Evolutionary conservation across 2,888 invertebrate species (phyloP).

Genomic region (Eilema sororculum): DNA sequence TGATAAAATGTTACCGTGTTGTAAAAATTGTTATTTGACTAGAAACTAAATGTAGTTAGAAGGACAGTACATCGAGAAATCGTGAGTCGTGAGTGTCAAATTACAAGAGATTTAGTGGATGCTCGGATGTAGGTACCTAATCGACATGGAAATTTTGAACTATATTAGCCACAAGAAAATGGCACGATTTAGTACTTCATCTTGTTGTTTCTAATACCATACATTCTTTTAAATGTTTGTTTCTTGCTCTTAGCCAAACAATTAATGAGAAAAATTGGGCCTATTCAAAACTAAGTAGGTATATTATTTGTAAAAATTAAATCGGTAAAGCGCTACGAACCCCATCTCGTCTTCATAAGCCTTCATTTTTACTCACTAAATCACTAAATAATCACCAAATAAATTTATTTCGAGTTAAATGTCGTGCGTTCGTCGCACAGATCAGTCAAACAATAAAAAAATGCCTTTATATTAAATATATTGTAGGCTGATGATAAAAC

Average conservation of each 20-base stretch:
- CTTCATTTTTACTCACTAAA: slow-evolving; percentile 39
- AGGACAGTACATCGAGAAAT: not conserved
- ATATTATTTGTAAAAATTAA: not conserved
- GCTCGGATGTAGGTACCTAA: not conserved
- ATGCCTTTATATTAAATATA: slow-evolving; percentile 23
- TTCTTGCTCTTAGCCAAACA: no score
- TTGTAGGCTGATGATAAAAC: slow-evolving; percentile 23
- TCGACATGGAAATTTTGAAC: not conserved
- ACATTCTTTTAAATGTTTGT: not conserved
- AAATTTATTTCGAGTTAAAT: slow-evolving; percentile 15
- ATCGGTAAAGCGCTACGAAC: slow-evolving; percentile 32
- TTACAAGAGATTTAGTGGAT: not conserved
- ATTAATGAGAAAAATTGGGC: not conserved
- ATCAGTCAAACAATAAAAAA: slow-evolving; percentile 30
- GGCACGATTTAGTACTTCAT: not conserved
- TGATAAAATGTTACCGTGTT: no score
- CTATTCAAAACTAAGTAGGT: no score
- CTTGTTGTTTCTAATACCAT: no score
- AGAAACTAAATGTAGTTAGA: not conserved
- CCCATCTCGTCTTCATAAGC: slow-evolving; percentile 41
- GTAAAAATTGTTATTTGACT: no score
- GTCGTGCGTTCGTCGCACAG: slow-evolving; percentile 9
- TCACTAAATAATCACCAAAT: slow-evolving; percentile 11
- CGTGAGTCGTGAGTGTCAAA: slow-evolving; percentile 8
- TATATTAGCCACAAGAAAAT: not conserved